These are phyloP conservation scores for Brachionus sp. DNA, from an alignment of 1,140 invertebrate genomes.

Conservation along the genomic window DNA sequence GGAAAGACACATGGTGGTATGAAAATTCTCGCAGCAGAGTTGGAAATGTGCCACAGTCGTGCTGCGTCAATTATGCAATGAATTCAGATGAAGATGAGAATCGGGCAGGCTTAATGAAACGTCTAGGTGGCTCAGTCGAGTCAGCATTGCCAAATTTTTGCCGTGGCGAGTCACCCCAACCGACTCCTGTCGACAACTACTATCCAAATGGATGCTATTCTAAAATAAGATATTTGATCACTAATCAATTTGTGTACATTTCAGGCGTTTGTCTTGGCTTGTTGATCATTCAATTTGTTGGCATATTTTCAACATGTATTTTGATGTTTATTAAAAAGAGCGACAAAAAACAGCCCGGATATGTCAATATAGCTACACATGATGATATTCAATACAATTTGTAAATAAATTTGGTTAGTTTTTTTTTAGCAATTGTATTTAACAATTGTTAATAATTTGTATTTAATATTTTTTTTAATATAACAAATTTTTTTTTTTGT, in stretches of 20 bases:
- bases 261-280: conserved; percentile 33
- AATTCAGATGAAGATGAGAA: not conserved
- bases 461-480: not conserved
- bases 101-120: not conserved
- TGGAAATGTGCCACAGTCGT: conserved; percentile 31
- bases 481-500: too few relatives aligned
- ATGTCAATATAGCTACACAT: conserved; percentile 36
- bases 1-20: conserved; percentile 42
- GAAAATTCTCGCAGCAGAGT: not conserved
- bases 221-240: not conserved
- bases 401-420: not conserved
- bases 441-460: not conserved
- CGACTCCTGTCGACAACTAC: conserved; percentile 26
- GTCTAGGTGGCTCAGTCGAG: not conserved
- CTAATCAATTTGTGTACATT: conserved; percentile 14
- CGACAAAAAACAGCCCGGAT: conserved; percentile 11
- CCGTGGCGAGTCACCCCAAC: not conserved
- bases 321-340: conserved; percentile 27
- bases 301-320: not conserved
- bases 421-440: not conserved
- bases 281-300: conserved; percentile 8
- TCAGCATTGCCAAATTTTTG: not conserved
- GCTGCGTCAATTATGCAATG: conserved; percentile 4
- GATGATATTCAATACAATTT: conserved; percentile 44
- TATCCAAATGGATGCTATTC: conserved; percentile 1